These are phyloP conservation scores for Antheraea assamensis DNA, from an alignment of 2,888 invertebrate species.

Conservation along the genomic window DNA sequence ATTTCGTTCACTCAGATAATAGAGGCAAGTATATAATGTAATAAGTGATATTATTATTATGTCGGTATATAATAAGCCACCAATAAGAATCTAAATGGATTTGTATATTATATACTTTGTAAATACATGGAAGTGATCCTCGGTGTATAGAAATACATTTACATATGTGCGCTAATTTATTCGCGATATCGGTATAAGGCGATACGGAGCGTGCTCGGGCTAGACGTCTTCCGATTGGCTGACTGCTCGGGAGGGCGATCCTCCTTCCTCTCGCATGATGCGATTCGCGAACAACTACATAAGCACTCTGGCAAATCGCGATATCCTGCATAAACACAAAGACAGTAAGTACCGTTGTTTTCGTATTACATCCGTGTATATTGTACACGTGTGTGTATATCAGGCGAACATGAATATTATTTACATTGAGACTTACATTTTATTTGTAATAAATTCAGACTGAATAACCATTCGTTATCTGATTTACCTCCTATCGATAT, in stretches of 20 bases:
- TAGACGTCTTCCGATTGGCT: conserved; percentile 69
- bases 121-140: conserved; percentile 27
- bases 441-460: conserved; percentile 20
- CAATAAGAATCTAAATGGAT: conserved; percentile 34
- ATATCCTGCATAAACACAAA: conserved; percentile 52
- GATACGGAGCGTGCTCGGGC: conserved; percentile 53
- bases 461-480: conserved; percentile 16
- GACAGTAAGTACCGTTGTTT: conserved; percentile 28
- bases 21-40: conserved; percentile 19
- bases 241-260: conserved; percentile 74
- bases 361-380: conserved; percentile 24
- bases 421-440: conserved; percentile 28
- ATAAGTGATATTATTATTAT: conserved; percentile 35
- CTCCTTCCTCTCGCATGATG: conserved; percentile 77
- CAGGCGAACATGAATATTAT: conserved; percentile 49
- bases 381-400: conserved; percentile 35
- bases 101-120: conserved; percentile 32
- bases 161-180: conserved; percentile 64
- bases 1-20: conserved; percentile 23
- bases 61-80: conserved; percentile 34
- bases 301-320: conserved; percentile 67
- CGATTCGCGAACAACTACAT: conserved; percentile 72
- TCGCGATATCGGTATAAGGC: conserved; percentile 63
- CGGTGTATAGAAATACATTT: conserved; percentile 22
- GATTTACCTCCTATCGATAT: conserved; percentile 38